Conservation (phyloP, 1,140 invertebrate genomes). For the Sycophaga agraensis region DNA sequence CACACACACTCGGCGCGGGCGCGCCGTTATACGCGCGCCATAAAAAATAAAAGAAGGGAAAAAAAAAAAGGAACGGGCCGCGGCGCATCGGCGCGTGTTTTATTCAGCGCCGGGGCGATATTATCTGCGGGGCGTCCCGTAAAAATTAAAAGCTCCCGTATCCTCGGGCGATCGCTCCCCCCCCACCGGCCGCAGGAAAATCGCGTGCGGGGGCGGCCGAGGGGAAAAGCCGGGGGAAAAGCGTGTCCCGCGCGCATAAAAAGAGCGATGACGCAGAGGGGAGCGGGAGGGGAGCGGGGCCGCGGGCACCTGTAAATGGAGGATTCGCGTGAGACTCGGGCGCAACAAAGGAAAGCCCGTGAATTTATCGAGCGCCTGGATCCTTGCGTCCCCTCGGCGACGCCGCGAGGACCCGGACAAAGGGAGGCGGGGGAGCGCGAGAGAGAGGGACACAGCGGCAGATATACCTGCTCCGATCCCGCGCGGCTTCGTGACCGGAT, state of each 20-base stretch:
- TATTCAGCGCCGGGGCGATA: too few species aligned
- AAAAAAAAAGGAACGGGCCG: too few species aligned
- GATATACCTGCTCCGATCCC: conserved; percentile 25
- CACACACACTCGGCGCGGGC: too few species aligned
- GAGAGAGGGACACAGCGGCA: conserved; percentile 14
- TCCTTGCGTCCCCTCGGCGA: neutral
- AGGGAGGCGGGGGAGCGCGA: conserved; percentile 12
- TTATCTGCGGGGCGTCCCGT: too few species aligned
- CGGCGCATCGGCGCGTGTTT: too few species aligned
- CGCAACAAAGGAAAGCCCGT: conserved; percentile 36
- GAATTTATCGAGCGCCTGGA: conserved; percentile 37
- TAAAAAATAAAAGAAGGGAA: too few species aligned
- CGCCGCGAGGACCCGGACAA: neutral
- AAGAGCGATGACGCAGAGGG: conserved; percentile 17
- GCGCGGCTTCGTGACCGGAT: conserved; percentile 34
- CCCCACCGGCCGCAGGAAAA: too few species aligned
- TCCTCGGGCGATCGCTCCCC: too few species aligned
- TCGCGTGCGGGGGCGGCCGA: too few species aligned
- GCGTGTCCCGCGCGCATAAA: neutral
- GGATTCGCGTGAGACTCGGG: conserved; percentile 45
- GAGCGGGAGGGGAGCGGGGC: too few species aligned
- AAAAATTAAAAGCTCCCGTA: too few species aligned
- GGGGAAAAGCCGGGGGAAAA: neutral
- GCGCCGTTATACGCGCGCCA: too few species aligned
- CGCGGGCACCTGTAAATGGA: conserved; percentile 40